A percentile compares a stretch with the other conserved stretches of the same genome.
phyloP scores from a whole-genome alignment of 1,140 invertebrate genomes.

The Lucilia sericata region DNA sequence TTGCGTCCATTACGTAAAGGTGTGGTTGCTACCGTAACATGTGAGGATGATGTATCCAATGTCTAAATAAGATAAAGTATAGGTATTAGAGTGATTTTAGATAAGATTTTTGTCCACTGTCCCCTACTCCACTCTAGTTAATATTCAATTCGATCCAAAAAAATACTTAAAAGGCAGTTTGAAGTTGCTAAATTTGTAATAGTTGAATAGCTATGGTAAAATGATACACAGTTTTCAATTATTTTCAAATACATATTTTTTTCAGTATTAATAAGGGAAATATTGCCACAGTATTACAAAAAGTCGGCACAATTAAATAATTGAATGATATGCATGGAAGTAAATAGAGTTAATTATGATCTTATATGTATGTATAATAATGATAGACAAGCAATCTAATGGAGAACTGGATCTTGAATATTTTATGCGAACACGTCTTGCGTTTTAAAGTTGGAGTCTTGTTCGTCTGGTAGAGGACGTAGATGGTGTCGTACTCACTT shows the following conservation, averaged over 20 bases:
- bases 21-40: conserved; percentile 49
- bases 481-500: conserved; percentile 39
- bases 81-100: background rate
- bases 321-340: too few relatives aligned
- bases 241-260: background rate
- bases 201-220: background rate
- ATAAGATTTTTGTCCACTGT: background rate
- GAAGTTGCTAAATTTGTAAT: background rate
- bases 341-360: background rate
- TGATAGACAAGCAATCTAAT: too few relatives aligned
- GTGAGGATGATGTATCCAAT: conserved; percentile 51
- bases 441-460: conserved; percentile 57
- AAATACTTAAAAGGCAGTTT: background rate
- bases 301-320: too few relatives aligned
- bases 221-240: conserved; percentile 31
- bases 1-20: conserved; percentile 59
- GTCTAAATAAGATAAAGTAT: conserved; percentile 40
- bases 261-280: background rate
- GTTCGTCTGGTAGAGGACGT: conserved; percentile 50
- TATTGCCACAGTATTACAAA: conserved; percentile 31
- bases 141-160: background rate
- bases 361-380: too few relatives aligned
- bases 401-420: conserved; percentile 24
- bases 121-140: too few relatives aligned
- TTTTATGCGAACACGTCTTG: conserved; percentile 11